phyloP scores from a whole-genome alignment of 2,113 vertebrate genomes.

The Aleadryas rufinucha region DNA sequence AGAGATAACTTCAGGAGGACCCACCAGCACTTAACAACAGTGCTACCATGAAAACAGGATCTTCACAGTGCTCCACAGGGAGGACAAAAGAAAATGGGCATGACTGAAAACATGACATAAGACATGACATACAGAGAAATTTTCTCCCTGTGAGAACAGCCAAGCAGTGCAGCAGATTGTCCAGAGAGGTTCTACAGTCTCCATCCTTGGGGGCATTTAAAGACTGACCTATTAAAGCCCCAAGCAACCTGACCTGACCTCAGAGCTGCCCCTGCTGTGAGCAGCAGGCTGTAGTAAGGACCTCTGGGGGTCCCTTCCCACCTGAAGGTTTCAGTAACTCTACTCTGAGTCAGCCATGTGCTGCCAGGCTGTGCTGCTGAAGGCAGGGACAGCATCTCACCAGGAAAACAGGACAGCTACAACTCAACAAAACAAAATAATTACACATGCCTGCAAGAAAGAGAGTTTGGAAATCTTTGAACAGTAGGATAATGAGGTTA shows the following conservation, averaged over 20 bases:
- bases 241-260: neutral
- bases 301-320: neutral
- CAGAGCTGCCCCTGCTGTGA: neutral
- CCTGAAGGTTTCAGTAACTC: neutral
- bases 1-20: neutral
- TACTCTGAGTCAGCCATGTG: accelerated
- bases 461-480: neutral
- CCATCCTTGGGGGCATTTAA: neutral
- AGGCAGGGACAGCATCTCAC: neutral
- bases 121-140: neutral
- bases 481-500: neutral
- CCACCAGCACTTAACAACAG: neutral
- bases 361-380: neutral
- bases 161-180: neutral
- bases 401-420: neutral
- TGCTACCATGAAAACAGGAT: neutral
- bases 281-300: neutral
- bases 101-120: neutral
- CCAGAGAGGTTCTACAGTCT: neutral
- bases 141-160: neutral
- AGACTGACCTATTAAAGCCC: neutral
- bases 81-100: neutral
- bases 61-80: neutral
- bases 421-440: neutral
- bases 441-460: neutral